Conservation (phyloP, 2,888 invertebrate genomes). For the Conus canariensis region DNA sequence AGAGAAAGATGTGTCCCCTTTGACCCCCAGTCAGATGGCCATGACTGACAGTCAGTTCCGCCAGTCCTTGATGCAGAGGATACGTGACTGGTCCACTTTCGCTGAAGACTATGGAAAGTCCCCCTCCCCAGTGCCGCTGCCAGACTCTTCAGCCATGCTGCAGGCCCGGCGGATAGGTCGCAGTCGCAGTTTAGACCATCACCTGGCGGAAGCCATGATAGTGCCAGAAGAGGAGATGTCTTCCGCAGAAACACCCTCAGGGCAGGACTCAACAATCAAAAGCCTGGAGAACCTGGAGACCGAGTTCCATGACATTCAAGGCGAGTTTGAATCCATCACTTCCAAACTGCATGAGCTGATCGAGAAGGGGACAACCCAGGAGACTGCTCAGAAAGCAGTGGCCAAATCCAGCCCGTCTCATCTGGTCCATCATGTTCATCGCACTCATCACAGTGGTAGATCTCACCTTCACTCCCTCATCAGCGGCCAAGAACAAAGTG, state of each 20-base stretch:
- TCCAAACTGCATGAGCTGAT: slow-evolving; percentile 66
- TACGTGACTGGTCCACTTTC: slow-evolving; percentile 63
- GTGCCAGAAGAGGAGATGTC: slow-evolving; percentile 61
- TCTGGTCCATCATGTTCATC: neutral
- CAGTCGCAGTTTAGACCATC: slow-evolving; percentile 57
- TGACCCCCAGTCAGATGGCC: slow-evolving; percentile 51
- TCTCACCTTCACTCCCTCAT: neutral
- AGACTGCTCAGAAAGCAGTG: neutral
- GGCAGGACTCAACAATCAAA: slow-evolving; percentile 55
- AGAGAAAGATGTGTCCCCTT: slow-evolving; percentile 55
- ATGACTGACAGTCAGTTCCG: slow-evolving; percentile 62
- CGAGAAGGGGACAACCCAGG: slow-evolving; percentile 45
- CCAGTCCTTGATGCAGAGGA: slow-evolving; percentile 62
- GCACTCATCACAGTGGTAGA: neutral
- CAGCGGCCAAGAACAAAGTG: slow-evolving; percentile 48
- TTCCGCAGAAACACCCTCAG: slow-evolving; percentile 52
- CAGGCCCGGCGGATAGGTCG: slow-evolving; percentile 45
- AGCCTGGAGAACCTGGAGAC: slow-evolving; percentile 63
- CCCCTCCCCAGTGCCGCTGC: slow-evolving; percentile 60
- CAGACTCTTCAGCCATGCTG: slow-evolving; percentile 43
- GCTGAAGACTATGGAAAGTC: slow-evolving; percentile 57
- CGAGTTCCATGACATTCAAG: slow-evolving; percentile 68
- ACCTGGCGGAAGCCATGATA: slow-evolving; percentile 56
- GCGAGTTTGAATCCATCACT: slow-evolving; percentile 68
- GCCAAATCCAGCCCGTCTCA: neutral